Base-by-base conservation (phyloP, 2,888 invertebrate species). In the Nomada lathburiana region DNA sequence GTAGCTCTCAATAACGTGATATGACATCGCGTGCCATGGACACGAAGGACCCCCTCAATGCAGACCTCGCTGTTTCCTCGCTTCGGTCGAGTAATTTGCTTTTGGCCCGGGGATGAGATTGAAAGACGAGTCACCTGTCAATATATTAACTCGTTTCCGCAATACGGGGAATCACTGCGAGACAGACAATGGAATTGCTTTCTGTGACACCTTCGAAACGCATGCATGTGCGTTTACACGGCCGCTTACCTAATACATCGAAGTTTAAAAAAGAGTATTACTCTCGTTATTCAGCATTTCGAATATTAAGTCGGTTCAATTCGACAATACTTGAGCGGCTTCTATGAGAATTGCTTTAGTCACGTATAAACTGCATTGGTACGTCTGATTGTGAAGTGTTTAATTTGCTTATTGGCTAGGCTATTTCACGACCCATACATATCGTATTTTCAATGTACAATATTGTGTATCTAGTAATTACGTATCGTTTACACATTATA, bases 1-100 rank as follows among this genome's bases (percentile, higher is more conserved):
- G 91, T 90, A 90, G 90, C 90, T 90, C 92, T 92, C 90, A 87
- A 92, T 91, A 89, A 90, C 90, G 87, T 89, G 90, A 90, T 86
- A 88, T 90, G 90, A 90, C 92, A 87, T 90, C 86, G 89, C 90
- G 88, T 91, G 92, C 87, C 89, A 87, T 89, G 90, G 91, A 92
- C 92, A 90, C 89, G 89, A 89, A 91, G 91, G 89, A 90, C 91
- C 89, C 88, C 87, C 88, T 89, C 87, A 83, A 86, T 81, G 80
- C 86, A 87, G 81, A 87, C 87, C 88, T 85, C 87, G 86, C 84
- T 87, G 82, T 88, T 88, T 86, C 89, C 89, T 88, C 89, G 87
- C 84, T 88, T 83, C 73, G 88, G 80, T 89, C 87, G 89, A 89
- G 86, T 89, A 89, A 89, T 89, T 89, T 89, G 86, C 89, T 89